A percentile compares a stretch with the other conserved stretches of the same genome.
Conservation (phyloP, 2,797 vertebrate species). For the Cephalopachus bancanus region DNA sequence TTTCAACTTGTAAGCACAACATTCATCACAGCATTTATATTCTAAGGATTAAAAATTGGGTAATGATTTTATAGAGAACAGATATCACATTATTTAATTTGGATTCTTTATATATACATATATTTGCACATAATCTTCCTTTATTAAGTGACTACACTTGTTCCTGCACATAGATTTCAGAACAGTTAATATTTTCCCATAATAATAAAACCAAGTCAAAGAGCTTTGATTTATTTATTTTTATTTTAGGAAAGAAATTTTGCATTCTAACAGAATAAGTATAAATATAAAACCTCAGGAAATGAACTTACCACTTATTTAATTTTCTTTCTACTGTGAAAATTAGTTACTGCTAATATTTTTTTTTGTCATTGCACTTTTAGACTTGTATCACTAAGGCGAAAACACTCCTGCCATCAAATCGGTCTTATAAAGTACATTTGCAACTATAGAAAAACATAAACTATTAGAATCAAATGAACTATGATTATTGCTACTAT, state of each 20-base stretch:
- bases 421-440: background rate
- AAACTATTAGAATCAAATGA: background rate
- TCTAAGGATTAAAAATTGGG: background rate
- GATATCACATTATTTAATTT: conserved; percentile 1
- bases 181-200: background rate
- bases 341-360: background rate
- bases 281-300: background rate
- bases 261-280: background rate
- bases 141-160: background rate
- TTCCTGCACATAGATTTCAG: background rate
- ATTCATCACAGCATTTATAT: background rate
- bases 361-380: background rate
- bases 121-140: background rate
- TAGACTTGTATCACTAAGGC: background rate
- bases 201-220: background rate
- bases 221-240: background rate
- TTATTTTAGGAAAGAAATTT: background rate
- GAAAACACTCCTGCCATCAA: background rate
- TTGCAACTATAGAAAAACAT: background rate
- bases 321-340: background rate
- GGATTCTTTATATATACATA: background rate
- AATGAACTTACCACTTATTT: background rate
- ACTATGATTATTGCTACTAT: background rate
- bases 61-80: background rate
- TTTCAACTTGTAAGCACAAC: background rate